These are phyloP conservation scores for Bergia sp. DNA, from an alignment of 92 coral and sea anemone species.

Conservation along the genomic window DNA sequence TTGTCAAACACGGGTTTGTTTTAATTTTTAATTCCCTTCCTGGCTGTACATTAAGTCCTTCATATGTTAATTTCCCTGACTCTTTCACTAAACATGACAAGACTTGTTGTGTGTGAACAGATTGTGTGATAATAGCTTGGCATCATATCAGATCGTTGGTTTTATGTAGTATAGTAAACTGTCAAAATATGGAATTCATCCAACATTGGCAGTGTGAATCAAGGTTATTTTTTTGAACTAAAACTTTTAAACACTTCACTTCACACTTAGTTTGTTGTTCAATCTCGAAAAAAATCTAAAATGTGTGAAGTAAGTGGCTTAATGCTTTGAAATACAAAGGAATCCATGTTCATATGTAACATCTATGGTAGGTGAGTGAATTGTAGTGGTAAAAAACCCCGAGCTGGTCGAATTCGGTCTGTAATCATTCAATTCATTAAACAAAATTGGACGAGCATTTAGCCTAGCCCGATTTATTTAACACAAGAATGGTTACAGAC, in stretches of 20 bases:
- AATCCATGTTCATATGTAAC: neutral
- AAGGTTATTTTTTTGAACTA: neutral
- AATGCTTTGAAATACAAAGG: neutral
- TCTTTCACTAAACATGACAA: slow-evolving; percentile 4
- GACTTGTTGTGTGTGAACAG: neutral
- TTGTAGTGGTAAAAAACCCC: too few relatives aligned
- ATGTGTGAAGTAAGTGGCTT: too few relatives aligned
- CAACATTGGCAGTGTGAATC: neutral
- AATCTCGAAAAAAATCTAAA: neutral
- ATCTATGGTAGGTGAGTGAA: too few relatives aligned
- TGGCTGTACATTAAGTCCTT: neutral
- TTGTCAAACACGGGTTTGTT: neutral
- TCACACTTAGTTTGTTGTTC: neutral
- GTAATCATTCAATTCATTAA: too few relatives aligned
- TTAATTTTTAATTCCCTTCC: neutral
- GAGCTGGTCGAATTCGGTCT: too few relatives aligned
- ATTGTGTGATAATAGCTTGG: neutral
- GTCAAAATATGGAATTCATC: neutral
- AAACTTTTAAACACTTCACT: neutral
- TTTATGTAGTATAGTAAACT: too few relatives aligned
- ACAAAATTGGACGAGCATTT: too few relatives aligned
- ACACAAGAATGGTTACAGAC: too few relatives aligned
- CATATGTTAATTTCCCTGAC: slow-evolving; percentile 11
- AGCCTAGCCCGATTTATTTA: too few relatives aligned
- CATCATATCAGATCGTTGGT: neutral